Evolutionary conservation across 2,797 vertebrate genomes (phyloP), one percentile per base, ranked within the genome.

Genomic region (Centroberyx gerrardi): DNA sequence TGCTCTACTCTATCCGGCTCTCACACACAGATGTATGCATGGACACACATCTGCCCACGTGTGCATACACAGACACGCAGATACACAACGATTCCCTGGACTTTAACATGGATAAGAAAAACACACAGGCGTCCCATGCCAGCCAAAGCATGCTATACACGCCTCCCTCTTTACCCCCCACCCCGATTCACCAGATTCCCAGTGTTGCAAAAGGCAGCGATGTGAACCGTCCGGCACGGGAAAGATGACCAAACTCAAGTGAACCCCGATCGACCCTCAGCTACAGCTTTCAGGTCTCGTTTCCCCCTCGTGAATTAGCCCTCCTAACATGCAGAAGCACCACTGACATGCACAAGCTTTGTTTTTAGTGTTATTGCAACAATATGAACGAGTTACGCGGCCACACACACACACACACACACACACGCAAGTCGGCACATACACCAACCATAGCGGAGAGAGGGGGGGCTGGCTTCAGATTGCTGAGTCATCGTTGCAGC

Each of bases 401-500:
- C 69, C 22, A 15, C 74, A 82, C 80, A 86, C 88, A 79, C 56
- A 62, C 68, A 74, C 62, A 72, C 27, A 68, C 36, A 60, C 68
- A 46, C 51, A 64, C 49, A 55, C 38, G 42, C 10, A 18, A 65
- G 46, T 62, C 51, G 31, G 55, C 70, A 55, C 66, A 59, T 53
- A 63, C 56, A 79, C 52, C 67, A 15, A 67, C 62, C 52, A 56
- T 17, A 64, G 72, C 78, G 81, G 81, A 90, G 81, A 88, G 76
- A 82, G 22, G 22, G 22, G 82, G 83, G 65, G 68, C 75, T 68
- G 76, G 48, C 81, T 74, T 71, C 83, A 74, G 74, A 89, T 76
- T 84, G 93, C 91, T 90, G 92, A 94, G 87, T 93, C 91, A 93
- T 89, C 80, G 18, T 66, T 87, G 87, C 87, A 85, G 84, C 81